A percentile compares a stretch with the other conserved stretches of the same genome.
These are phyloP conservation scores for Harpalus rubripes DNA, from an alignment of 2,888 invertebrate genomes.

Conservation along the genomic window DNA sequence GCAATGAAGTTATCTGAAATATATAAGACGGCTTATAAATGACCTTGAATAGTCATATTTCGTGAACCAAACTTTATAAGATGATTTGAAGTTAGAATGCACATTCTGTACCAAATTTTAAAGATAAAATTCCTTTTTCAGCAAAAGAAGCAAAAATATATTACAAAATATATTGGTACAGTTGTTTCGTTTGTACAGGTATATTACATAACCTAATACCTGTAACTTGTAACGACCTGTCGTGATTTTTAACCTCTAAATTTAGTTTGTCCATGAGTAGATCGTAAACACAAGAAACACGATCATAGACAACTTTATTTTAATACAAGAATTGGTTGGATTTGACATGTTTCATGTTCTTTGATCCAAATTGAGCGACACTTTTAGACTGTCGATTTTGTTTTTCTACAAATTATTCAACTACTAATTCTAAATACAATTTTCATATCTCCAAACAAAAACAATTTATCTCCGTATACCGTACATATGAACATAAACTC, in stretches of 20 bases:
- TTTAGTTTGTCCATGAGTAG: constrained; percentile 17
- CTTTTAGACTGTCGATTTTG: constrained; percentile 61
- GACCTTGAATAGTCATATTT: too few relatives aligned
- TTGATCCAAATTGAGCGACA: constrained; percentile 43
- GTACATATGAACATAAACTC: constrained; percentile 56
- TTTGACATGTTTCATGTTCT: constrained; percentile 53
- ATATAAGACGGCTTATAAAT: too few relatives aligned
- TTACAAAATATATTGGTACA: constrained; percentile 36
- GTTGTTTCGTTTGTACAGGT: constrained; percentile 39
- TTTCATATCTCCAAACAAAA: constrained; percentile 59
- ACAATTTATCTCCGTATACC: constrained; percentile 61
- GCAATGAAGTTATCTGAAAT: too few relatives aligned
- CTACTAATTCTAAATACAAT: constrained; percentile 63
- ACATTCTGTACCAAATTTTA: constrained; percentile 39
- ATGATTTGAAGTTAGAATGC: constrained; percentile 38
- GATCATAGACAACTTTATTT: constrained; percentile 32
- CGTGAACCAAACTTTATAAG: too few relatives aligned
- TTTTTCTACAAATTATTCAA: constrained; percentile 64
- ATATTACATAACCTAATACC: constrained; percentile 16
- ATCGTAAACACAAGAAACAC: constrained; percentile 42
- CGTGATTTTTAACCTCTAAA: not conserved
- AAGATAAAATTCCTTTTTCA: constrained; percentile 8
- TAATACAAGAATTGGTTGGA: constrained; percentile 35
- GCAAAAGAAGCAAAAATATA: constrained; percentile 48
- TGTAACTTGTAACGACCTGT: constrained; percentile 10